phyloP scores from a whole-genome alignment of 2,888 invertebrate genomes.

The Caenorhabditis uteleia region DNA sequence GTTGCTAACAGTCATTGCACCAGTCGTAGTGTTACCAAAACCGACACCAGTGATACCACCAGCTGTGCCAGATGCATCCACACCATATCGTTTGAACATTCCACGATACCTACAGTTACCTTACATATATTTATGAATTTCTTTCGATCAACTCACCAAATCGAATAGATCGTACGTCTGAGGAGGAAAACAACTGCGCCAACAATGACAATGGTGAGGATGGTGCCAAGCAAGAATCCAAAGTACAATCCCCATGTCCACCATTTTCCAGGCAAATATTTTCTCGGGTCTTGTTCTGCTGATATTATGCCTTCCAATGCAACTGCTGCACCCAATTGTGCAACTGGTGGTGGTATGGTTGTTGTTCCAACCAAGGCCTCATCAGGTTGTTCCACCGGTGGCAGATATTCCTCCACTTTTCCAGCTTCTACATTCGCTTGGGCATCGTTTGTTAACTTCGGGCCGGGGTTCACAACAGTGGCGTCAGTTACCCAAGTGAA shows the following conservation, averaged over 20 bases:
- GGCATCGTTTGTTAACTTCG: too few species aligned
- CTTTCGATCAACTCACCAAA: constrained; percentile 10
- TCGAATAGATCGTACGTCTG: constrained; percentile 11
- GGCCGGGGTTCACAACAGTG: too few species aligned
- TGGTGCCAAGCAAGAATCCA: constrained; percentile 24
- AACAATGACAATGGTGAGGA: constrained; percentile 10
- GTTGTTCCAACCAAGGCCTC: too few species aligned
- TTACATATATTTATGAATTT: too few species aligned
- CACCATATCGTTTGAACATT: constrained; percentile 45
- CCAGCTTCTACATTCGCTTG: too few species aligned
- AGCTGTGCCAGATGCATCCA: constrained; percentile 32
- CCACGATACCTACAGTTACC: constrained; percentile 34
- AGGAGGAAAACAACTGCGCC: constrained; percentile 13
- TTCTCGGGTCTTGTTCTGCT: too few species aligned
- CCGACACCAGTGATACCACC: constrained; percentile 24
- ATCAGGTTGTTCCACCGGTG: too few species aligned
- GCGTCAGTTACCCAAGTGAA: too few species aligned
- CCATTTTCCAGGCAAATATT: constrained; percentile 15
- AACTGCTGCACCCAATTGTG: too few species aligned
- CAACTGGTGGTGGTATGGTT: too few species aligned
- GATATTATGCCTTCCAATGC: too few species aligned
- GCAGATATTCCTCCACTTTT: too few species aligned
- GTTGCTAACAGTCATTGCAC: constrained; percentile 10
- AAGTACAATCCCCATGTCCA: constrained; percentile 25
- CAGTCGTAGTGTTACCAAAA: constrained; percentile 23